A percentile compares a stretch with the other conserved stretches of the same genome.
Conservation (phyloP, 2,797 vertebrate genomes). For the Enteromius fasciolatus region DNA sequence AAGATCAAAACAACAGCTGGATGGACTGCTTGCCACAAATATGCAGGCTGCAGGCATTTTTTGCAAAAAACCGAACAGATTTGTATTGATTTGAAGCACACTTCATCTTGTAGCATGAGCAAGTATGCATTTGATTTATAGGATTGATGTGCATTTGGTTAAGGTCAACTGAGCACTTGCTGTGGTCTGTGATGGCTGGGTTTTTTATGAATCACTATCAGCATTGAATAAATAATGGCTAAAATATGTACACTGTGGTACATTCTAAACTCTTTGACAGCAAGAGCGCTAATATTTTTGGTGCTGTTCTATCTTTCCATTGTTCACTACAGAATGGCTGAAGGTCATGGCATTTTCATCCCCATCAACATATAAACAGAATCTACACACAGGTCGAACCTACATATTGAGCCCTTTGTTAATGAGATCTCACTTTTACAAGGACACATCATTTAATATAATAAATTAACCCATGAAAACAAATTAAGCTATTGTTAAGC, state of each 20-base stretch:
- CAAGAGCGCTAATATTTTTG: background rate
- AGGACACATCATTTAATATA: background rate
- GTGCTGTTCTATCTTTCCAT: background rate
- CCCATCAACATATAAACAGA: background rate
- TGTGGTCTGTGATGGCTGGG: constrained; percentile 30
- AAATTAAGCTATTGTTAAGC: too few relatives aligned
- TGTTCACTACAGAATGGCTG: background rate
- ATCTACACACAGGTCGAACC: background rate
- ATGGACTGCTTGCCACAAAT: constrained; percentile 45
- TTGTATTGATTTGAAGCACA: constrained; percentile 55
- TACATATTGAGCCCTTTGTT: background rate
- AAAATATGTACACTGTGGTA: background rate
- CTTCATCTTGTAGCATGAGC: constrained; percentile 34
- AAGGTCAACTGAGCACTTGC: constrained; percentile 33
- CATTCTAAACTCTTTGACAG: background rate
- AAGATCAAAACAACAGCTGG: constrained; percentile 52
- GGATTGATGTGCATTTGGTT: constrained; percentile 38
- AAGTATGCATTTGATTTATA: constrained; percentile 37
- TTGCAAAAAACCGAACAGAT: constrained; percentile 43
- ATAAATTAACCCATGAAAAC: too few relatives aligned
- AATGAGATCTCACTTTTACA: background rate
- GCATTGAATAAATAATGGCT: constrained; percentile 15
- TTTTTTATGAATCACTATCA: background rate
- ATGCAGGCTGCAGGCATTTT: constrained; percentile 41
- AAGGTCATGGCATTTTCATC: constrained; percentile 30